Percentiles rank a stretch among this genome's conserved stretches.
Evolutionary conservation across 2,888 invertebrate species (phyloP).

Genomic region (Craniophora ligustri): DNA sequence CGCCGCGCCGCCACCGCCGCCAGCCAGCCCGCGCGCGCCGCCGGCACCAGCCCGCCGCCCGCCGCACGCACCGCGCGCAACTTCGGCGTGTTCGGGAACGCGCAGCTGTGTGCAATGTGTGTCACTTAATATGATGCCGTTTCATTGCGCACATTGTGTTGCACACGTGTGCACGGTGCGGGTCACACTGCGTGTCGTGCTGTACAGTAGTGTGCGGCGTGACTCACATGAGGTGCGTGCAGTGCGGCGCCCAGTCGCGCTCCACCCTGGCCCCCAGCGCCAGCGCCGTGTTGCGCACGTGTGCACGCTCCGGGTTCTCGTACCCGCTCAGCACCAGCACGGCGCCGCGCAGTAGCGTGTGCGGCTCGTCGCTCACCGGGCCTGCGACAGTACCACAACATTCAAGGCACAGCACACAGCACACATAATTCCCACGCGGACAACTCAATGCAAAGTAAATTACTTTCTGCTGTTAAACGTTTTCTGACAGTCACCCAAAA

Average conservation of each 20-base stretch:
- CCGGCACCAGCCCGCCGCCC: constrained; percentile 86
- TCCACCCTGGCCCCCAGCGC: constrained; percentile 94
- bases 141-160: too few species aligned
- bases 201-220: constrained; percentile 86
- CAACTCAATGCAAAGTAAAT: too few species aligned
- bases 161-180: too few species aligned
- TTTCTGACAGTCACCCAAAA: too few species aligned
- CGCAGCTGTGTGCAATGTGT: constrained; percentile 92
- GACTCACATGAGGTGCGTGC: constrained; percentile 95
- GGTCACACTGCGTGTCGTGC: too few species aligned
- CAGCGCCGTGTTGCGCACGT: constrained; percentile 90
- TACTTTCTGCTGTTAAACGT: too few species aligned
- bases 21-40: constrained; percentile 93
- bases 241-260: constrained; percentile 92
- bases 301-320: constrained; percentile 93
- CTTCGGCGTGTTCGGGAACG: constrained; percentile 96
- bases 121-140: too few species aligned
- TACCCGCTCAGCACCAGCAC: constrained; percentile 96
- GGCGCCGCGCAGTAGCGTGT: constrained; percentile 88
- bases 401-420: too few species aligned
- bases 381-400: neutral
- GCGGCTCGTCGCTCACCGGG: constrained; percentile 14
- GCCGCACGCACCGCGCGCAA: constrained; percentile 79
- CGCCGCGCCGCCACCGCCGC: constrained; percentile 89
- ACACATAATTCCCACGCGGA: too few species aligned